Conservation (phyloP, 2,888 invertebrate genomes). For the Macrophya annulata region DNA sequence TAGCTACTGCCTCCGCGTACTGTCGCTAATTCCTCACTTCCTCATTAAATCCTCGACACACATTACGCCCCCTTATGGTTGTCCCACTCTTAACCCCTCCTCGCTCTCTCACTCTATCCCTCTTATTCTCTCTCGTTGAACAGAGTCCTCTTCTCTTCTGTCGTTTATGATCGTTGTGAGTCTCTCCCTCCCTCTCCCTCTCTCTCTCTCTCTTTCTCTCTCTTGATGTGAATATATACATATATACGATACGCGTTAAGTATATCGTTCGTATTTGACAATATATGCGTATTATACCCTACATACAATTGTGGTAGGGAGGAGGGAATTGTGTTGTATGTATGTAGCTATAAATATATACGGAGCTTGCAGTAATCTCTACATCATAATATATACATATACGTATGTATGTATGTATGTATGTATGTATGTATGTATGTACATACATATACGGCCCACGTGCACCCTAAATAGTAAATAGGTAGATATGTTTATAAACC, state of each 20-base stretch:
- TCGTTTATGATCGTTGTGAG: neutral
- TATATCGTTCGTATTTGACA: neutral
- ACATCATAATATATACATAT: neutral
- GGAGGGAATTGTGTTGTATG: neutral
- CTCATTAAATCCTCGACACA: constrained; percentile 77
- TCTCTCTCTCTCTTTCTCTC: neutral
- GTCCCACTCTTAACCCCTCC: constrained; percentile 64
- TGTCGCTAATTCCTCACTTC: constrained; percentile 78
- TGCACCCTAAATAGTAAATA: too few species aligned
- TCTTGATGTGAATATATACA: neutral
- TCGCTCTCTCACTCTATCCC: constrained; percentile 17
- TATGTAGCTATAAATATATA: neutral
- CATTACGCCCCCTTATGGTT: constrained; percentile 70
- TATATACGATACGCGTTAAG: neutral
- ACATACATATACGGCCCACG: neutral
- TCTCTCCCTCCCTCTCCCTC: neutral
- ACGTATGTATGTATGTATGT: neutral
- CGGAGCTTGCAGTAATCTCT: constrained; percentile 10
- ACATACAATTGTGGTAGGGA: neutral
- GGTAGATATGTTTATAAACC: neutral
- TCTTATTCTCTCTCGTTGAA: neutral
- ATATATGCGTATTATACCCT: neutral
- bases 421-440: neutral
- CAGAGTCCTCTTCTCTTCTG: neutral
- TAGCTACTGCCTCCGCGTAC: constrained; percentile 64